Percentiles rank a stretch among this genome's conserved stretches.
Evolutionary conservation across 2,113 vertebrate species (phyloP).

Genomic region (Bubo scandiacus): DNA sequence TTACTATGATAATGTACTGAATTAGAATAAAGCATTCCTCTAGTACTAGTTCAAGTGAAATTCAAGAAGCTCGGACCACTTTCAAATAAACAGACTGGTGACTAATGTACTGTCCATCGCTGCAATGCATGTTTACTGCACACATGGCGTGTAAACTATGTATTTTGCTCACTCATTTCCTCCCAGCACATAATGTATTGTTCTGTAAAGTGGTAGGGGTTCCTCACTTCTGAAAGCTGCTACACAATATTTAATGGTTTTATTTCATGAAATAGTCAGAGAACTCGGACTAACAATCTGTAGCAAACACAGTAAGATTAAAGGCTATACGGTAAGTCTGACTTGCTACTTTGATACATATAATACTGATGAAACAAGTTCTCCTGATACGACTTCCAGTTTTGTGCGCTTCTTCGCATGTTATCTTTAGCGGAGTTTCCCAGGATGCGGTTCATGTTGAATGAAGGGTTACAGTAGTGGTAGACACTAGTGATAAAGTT

Average conservation of each 20-base stretch:
- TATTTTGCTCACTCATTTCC: neutral
- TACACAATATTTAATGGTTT: neutral
- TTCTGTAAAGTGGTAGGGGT: neutral
- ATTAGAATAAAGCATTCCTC: neutral
- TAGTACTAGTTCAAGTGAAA: neutral
- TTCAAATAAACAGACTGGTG: neutral
- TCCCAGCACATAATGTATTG: neutral
- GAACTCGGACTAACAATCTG: neutral
- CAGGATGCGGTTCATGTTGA: too few species aligned
- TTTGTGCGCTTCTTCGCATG: neutral
- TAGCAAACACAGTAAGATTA: neutral
- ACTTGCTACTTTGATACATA: neutral
- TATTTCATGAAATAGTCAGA: neutral
- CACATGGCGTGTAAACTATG: neutral
- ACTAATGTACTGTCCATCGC: neutral
- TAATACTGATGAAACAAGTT: neutral
- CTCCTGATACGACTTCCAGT: neutral
- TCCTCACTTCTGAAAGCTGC: neutral
- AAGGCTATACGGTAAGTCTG: neutral
- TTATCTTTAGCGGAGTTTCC: neutral
- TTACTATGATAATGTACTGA: neutral
- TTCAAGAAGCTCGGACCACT: neutral
- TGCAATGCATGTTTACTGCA: neutral
- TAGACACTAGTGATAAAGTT: neutral
- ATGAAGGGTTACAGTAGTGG: neutral